These are phyloP conservation scores for Leuctra nigra DNA, from an alignment of 2,888 invertebrate species.

Conservation along the genomic window DNA sequence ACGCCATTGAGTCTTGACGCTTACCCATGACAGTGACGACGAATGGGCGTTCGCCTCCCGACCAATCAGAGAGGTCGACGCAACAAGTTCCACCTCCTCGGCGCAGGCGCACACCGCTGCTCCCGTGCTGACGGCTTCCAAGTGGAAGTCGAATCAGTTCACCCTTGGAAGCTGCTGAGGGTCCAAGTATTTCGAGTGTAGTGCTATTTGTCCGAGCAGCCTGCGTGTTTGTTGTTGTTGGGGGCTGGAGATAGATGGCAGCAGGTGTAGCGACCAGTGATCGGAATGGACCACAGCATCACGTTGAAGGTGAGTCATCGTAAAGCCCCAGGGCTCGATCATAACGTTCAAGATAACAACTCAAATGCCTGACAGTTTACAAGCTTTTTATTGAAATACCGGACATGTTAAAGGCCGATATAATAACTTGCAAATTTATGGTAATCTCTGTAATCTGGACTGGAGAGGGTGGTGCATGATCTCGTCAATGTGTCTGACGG, in stretches of 20 bases:
- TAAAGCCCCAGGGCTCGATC: too few species aligned
- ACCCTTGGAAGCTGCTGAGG: conserved; percentile 7
- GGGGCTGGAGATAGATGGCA: conserved; percentile 20
- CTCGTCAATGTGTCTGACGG: too few species aligned
- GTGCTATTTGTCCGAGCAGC: background rate
- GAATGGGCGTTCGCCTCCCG: background rate
- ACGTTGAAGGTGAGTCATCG: conserved; percentile 18
- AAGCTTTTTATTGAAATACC: too few species aligned
- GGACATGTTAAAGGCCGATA: too few species aligned
- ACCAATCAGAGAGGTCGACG: background rate
- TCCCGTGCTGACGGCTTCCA: background rate
- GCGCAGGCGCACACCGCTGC: background rate
- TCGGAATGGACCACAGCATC: conserved; percentile 19
- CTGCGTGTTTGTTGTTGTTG: background rate
- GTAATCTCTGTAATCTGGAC: too few species aligned
- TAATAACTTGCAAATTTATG: too few species aligned
- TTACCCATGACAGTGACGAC: background rate
- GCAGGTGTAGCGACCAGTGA: conserved; percentile 21
- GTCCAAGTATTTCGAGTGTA: background rate
- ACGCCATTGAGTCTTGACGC: too few species aligned
- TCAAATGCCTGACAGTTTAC: too few species aligned
- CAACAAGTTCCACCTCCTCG: background rate
- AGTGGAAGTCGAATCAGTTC: conserved; percentile 3
- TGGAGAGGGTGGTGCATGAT: too few species aligned
- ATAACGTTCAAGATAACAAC: too few species aligned